These are phyloP conservation scores for Abrostola tripartita DNA, from an alignment of 2,888 invertebrate genomes.

Conservation along the genomic window DNA sequence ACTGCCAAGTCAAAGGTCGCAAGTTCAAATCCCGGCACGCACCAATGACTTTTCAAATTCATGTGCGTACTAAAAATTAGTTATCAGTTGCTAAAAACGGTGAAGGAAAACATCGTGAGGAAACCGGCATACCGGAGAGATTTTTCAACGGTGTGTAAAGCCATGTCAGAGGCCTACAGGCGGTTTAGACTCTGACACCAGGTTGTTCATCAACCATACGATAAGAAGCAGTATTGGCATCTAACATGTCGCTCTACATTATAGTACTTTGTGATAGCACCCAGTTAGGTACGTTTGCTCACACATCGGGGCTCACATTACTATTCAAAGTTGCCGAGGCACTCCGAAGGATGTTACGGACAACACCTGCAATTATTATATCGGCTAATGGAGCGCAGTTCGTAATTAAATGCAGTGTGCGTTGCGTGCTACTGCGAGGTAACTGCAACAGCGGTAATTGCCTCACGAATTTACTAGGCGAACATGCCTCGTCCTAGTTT, in stretches of 20 bases:
- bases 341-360: slow-evolving; percentile 29
- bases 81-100: too few relatives aligned
- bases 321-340: slow-evolving; percentile 28
- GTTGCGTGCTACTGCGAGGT: slow-evolving; percentile 48
- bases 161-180: too few relatives aligned
- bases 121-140: too few relatives aligned
- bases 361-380: slow-evolving; percentile 49
- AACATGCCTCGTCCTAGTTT: slow-evolving; percentile 52
- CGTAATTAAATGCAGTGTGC: slow-evolving; percentile 53
- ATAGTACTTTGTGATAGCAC: neutral
- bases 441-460: slow-evolving; percentile 46
- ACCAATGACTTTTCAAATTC: too few relatives aligned
- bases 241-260: neutral
- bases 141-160: too few relatives aligned
- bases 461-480: slow-evolving; percentile 50
- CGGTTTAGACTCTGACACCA: too few relatives aligned
- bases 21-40: too few relatives aligned
- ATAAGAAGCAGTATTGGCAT: too few relatives aligned
- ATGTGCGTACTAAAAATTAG: too few relatives aligned
- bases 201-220: too few relatives aligned
- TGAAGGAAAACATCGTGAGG: too few relatives aligned
- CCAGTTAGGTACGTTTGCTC: slow-evolving; percentile 13
- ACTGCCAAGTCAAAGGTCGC: too few relatives aligned
- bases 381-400: slow-evolving; percentile 52
- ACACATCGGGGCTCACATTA: slow-evolving; percentile 16